phyloP scores from a whole-genome alignment of 2,797 vertebrate species.

The Crenuchus spilurus region DNA sequence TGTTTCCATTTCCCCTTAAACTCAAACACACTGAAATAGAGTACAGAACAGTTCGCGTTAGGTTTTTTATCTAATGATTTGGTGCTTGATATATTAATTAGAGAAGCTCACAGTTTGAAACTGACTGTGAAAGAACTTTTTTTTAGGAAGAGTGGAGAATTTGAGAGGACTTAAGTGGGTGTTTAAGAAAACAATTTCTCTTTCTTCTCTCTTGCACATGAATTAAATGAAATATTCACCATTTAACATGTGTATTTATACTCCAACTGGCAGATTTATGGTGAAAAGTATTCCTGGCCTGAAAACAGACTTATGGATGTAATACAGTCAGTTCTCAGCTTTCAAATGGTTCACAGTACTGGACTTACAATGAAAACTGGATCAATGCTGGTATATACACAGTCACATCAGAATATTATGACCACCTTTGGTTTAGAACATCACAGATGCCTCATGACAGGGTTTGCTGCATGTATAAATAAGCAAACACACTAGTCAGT shows the following conservation, averaged over 20 bases:
- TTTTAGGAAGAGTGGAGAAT: conserved; percentile 18
- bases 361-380: too few relatives aligned
- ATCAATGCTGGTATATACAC: too few relatives aligned
- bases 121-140: conserved; percentile 15
- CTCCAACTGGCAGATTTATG: too few relatives aligned
- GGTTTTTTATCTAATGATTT: conserved; percentile 15
- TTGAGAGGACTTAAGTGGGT: conserved; percentile 22
- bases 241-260: conserved; percentile 7
- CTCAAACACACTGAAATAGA: conserved; percentile 57
- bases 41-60: background rate
- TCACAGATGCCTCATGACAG: too few relatives aligned
- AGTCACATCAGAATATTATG: too few relatives aligned
- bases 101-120: conserved; percentile 37
- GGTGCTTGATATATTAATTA: conserved; percentile 35
- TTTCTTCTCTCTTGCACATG: conserved; percentile 11
- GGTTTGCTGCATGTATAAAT: too few relatives aligned
- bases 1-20: conserved; percentile 71
- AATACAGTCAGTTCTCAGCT: too few relatives aligned
- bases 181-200: conserved; percentile 25
- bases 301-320: too few relatives aligned
- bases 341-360: too few relatives aligned
- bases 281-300: too few relatives aligned
- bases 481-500: too few relatives aligned
- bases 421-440: too few relatives aligned
- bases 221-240: conserved; percentile 11